Base-by-base conservation (phyloP, 2,888 invertebrate species). In the Epinotia ramella region DNA sequence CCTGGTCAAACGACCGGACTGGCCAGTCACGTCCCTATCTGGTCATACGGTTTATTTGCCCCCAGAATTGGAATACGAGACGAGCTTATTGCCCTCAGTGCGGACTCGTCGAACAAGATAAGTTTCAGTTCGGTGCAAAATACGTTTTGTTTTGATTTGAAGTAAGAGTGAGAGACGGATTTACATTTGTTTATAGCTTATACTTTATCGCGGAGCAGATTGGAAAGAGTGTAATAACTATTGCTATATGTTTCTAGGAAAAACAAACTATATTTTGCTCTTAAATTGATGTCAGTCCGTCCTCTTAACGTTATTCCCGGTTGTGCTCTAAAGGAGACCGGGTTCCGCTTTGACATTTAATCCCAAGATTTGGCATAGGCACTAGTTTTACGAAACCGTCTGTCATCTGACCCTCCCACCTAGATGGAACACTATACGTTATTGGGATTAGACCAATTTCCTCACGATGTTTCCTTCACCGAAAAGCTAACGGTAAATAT, bases 1-100 rank as follows among this genome's bases (percentile, higher is more conserved):
- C 16, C 28, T 46, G 69, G 46, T 46, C 60, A 69, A 69, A 24
- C 24, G 40, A 28, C 24, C n/a, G 64, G 11, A 66, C 53, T 66
- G 46, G 5, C 44, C 44, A 53, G 71, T 63, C 67, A 76, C 76
- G 33, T 72, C 76, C 72, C 67, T 76, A 76, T 64, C 75, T 53
- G 68, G 72, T 68, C 73, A 69, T 64, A 57, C 76, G 79, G 87
- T 89, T 89, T 87, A 89, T 89, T 89, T 87, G 87, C 84, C 84
- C 77, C 77, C 84, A 81, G 85, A 88, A 90, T 88, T 89, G 88
- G 86, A 88, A 89, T 87, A 86, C 85, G 80, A 82, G 82, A 84
- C 85, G 81, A 79, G 78, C 74, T 65, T 77, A 77, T 77, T 76
- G 77, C 75, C 75, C 57, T 62, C 60, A 28, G 53, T 62, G 68